Evolutionary conservation across 2,888 invertebrate species (phyloP).

Genomic region (Plebejus anna): DNA sequence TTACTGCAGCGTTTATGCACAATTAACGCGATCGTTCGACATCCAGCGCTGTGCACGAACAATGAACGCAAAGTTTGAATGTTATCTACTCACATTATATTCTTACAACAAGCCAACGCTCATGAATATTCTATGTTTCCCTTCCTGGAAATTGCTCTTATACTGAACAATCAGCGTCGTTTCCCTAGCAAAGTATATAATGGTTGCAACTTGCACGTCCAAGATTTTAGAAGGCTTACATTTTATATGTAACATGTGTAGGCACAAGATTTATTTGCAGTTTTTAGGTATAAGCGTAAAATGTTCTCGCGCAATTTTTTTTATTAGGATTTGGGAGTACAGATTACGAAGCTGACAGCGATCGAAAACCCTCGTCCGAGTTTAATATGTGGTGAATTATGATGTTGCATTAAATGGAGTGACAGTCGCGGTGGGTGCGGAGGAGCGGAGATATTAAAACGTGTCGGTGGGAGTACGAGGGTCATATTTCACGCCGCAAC

Average conservation of each 20-base stretch:
- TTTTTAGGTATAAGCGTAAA: too few relatives aligned
- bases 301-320: not conserved
- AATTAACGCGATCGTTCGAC: conserved; percentile 3
- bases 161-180: not conserved
- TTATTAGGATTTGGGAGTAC: not conserved
- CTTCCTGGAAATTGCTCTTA: not conserved
- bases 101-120: not conserved
- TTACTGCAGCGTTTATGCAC: conserved; percentile 11
- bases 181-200: not conserved
- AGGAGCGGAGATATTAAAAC: conserved; percentile 20
- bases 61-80: not conserved
- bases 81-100: not conserved
- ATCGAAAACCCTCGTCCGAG: not conserved
- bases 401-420: not conserved
- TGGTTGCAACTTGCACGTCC: not conserved
- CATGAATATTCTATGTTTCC: not conserved
- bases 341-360: not conserved
- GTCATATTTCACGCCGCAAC: conserved; percentile 4
- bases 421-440: conserved; percentile 17
- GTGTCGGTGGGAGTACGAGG: conserved; percentile 14
- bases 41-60: conserved; percentile 7
- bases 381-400: conserved; percentile 6
- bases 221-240: not conserved
- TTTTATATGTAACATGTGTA: too few relatives aligned
- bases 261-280: too few relatives aligned